Evolutionary conservation across 2,113 vertebrate species (phyloP).

Genomic region (Microcebus lehilahytsara): DNA sequence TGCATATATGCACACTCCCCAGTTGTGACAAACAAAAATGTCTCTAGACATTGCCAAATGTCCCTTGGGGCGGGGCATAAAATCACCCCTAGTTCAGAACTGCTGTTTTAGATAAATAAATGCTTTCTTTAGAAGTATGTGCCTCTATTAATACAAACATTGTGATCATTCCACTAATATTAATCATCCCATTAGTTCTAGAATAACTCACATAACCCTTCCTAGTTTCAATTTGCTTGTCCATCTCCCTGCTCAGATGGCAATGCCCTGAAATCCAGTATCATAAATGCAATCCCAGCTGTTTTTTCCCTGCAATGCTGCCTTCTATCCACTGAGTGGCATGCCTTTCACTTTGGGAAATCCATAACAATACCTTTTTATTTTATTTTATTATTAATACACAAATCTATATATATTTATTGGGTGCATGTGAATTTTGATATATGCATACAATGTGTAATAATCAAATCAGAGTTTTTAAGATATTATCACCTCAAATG

Average conservation of each 20-base stretch:
- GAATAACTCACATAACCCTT: neutral
- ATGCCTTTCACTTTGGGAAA: slow-evolving; percentile 55
- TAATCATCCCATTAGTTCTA: slow-evolving; percentile 43
- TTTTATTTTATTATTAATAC: neutral
- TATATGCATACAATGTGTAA: neutral
- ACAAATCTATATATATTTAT: neutral
- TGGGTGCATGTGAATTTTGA: neutral
- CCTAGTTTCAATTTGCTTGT: neutral
- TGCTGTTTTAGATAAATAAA: neutral
- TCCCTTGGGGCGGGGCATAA: neutral
- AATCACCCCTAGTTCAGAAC: neutral
- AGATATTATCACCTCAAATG: neutral
- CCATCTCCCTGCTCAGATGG: neutral
- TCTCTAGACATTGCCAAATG: neutral
- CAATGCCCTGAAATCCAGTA: neutral
- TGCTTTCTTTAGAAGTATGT: neutral
- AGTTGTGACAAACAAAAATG: neutral
- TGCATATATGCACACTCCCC: neutral
- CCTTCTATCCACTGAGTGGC: slow-evolving; percentile 73
- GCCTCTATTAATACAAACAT: slow-evolving; percentile 25
- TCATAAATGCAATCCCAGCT: neutral
- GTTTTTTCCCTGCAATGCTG: slow-evolving; percentile 72
- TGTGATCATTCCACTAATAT: neutral
- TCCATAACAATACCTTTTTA: neutral
- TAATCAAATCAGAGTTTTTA: neutral